Conservation (phyloP, 2,113 vertebrate species). For the Pitta sordida region DNA sequence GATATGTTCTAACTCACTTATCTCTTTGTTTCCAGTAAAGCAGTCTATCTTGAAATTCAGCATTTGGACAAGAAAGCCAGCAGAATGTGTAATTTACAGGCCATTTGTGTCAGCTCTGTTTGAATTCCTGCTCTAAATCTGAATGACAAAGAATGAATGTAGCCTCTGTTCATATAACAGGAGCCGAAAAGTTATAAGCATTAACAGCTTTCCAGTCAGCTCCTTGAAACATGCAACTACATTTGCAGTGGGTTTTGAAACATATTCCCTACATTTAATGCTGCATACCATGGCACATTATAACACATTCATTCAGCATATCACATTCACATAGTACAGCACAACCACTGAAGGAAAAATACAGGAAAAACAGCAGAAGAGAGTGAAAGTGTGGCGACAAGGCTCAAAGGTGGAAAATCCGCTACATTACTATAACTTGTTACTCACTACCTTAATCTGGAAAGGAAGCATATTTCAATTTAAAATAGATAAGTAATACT, state of each 20-base stretch:
- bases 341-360: neutral
- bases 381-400: neutral
- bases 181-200: neutral
- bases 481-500: neutral
- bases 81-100: neutral
- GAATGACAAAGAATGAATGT: neutral
- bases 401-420: neutral
- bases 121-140: neutral
- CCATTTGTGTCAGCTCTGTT: conserved; percentile 11
- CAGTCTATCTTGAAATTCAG: neutral
- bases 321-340: neutral
- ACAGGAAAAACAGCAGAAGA: neutral
- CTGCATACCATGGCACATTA: neutral
- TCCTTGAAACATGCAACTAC: neutral
- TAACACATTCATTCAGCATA: neutral
- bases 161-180: fast-evolving
- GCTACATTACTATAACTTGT: neutral
- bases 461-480: neutral
- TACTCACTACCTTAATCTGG: neutral
- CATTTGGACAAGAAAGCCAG: neutral
- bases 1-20: neutral
- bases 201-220: neutral
- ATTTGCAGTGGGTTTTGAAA: neutral
- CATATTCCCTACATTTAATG: neutral
- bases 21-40: conserved; percentile 6